phyloP scores from a whole-genome alignment of 2,113 vertebrate genomes.

The Opisthocomus hoazin region DNA sequence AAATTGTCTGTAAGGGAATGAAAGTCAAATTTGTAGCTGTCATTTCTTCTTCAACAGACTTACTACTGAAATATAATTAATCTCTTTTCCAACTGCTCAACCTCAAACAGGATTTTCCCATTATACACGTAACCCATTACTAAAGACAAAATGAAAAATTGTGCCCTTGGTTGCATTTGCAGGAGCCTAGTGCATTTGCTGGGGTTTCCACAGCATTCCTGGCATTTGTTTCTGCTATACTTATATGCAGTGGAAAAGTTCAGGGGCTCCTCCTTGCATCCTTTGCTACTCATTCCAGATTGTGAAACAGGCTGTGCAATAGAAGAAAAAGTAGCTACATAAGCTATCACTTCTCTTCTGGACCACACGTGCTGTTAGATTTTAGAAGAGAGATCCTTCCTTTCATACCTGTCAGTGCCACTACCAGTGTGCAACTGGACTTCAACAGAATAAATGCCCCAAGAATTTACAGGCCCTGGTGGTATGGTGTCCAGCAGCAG shows the following conservation, averaged over 20 bases:
- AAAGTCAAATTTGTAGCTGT: neutral
- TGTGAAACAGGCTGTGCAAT: neutral
- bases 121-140: neutral
- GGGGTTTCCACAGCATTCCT: neutral
- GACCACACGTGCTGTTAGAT: neutral
- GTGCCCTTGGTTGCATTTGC: neutral
- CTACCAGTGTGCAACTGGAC: neutral
- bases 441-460: neutral
- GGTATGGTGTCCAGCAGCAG: neutral
- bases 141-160: neutral
- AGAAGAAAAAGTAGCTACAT: neutral
- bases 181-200: neutral
- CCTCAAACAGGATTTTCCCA: neutral
- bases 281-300: neutral
- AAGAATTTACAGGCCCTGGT: neutral
- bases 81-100: neutral
- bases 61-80: neutral
- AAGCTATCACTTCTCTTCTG: neutral
- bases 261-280: neutral
- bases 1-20: neutral
- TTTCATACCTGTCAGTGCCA: neutral
- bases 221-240: neutral
- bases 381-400: neutral
- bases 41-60: neutral
- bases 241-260: neutral